Conservation (phyloP, 2,797 vertebrate species). For the Lepilemur ruficaudatus region DNA sequence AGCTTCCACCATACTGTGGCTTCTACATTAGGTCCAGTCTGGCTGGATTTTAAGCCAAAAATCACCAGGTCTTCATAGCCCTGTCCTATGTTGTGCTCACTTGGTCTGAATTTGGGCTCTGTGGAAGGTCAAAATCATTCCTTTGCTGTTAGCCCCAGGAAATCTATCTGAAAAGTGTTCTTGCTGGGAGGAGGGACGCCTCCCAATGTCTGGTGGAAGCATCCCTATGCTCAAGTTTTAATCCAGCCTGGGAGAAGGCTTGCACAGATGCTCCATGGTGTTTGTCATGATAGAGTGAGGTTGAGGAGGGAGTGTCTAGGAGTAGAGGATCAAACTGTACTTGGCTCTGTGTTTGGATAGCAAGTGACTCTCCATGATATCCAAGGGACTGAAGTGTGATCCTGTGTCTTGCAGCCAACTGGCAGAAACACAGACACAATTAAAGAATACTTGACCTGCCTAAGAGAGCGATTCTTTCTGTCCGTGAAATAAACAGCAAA, state of each 20-base stretch:
- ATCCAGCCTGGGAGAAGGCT: neutral
- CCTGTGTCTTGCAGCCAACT: neutral
- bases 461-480: neutral
- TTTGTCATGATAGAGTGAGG: neutral
- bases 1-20: neutral
- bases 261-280: neutral
- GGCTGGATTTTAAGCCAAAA: neutral
- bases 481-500: neutral
- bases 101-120: neutral
- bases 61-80: neutral
- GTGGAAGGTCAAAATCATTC: neutral
- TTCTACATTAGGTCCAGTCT: neutral
- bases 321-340: neutral
- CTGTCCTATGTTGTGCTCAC: neutral
- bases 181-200: neutral
- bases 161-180: neutral
- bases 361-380: neutral
- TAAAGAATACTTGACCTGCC: neutral
- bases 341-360: neutral
- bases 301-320: neutral
- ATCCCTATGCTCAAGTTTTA: neutral
- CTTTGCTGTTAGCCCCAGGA: neutral
- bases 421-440: conserved; percentile 16
- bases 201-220: neutral
- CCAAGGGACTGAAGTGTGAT: conserved; percentile 10